A percentile compares a stretch with the other conserved stretches of the same genome.
phyloP scores from a whole-genome alignment of 2,797 vertebrate genomes.

The Selene dorsalis region DNA sequence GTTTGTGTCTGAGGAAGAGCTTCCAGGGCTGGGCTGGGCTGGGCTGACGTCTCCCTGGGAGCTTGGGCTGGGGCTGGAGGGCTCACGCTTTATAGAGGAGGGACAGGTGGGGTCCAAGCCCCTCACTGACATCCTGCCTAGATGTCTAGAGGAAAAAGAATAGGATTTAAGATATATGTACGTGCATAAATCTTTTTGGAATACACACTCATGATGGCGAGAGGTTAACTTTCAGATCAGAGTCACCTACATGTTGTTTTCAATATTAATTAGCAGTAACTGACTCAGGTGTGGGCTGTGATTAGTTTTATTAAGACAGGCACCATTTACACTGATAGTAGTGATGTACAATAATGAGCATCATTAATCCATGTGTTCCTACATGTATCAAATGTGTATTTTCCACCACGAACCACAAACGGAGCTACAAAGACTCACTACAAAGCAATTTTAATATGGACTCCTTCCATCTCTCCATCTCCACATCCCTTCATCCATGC shows the following conservation, averaged over 20 bases:
- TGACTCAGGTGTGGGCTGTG: slow-evolving; percentile 32
- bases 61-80: slow-evolving; percentile 80
- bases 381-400: background rate
- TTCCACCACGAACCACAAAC: slow-evolving; percentile 26
- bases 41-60: slow-evolving; percentile 79
- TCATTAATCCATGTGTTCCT: background rate
- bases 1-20: slow-evolving; percentile 82
- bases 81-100: slow-evolving; percentile 80
- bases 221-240: slow-evolving; percentile 28
- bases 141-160: slow-evolving; percentile 47
- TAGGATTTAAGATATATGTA: background rate
- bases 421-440: background rate
- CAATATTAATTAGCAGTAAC: slow-evolving; percentile 51
- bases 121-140: slow-evolving; percentile 83
- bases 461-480: background rate
- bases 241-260: slow-evolving; percentile 50
- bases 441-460: background rate
- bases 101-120: slow-evolving; percentile 78
- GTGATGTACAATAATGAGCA: slow-evolving; percentile 16
- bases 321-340: slow-evolving; percentile 36
- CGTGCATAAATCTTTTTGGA: slow-evolving; percentile 2
- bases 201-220: slow-evolving; percentile 38
- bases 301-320: slow-evolving; percentile 47
- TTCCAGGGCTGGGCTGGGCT: slow-evolving; percentile 78
- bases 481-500: slow-evolving; percentile 24